Base-by-base conservation (phyloP, 2,888 invertebrate species). In the Osmoderma eremita region DNA sequence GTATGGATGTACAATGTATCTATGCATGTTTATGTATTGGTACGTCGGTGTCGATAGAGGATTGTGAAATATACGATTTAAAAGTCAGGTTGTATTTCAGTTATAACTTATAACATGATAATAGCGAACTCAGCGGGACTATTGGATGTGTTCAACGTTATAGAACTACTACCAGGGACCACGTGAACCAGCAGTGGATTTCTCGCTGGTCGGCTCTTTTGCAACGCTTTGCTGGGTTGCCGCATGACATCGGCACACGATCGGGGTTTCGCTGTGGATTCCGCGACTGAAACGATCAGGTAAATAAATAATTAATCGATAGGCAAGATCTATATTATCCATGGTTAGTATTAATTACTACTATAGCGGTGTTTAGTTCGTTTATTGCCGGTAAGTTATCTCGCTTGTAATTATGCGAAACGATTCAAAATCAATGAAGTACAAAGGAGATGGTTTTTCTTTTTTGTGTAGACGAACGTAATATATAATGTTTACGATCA, bases 81-180 rank as follows among this genome's bases (percentile, higher is more conserved):
- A 70, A 69, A 69, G 69, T 69, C 69, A 71, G 70, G 71, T 69
- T 71, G 72, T 70, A 67, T 67, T 69, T 63, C 67, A 61, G 67
- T 65, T 71, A 72, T 74, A 74, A 73, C 74, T 75, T 74, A 74
- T 73, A 75, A 74, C 74, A 74, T 74, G 73, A 75, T 75, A 75
- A 75, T 73, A 74, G 73, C 65, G 67, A 67, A 73, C 73, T 67
- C 72, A 73, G 73, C 73, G 70, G 72, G 73, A n/a, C 69, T 71
- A 65, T 72, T 64, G 69, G 71, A 67, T 69, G 68, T 71, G 70
- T n/a, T n/a, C 71, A 67, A 61, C 68, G 69, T 67, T 51, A 63
- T 41, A 39, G 63, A 58, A 58, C 58, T 58, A 58, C 58, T 58
- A 58, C 58, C 58, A 58, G 30, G 6, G 45, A 24, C 45, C 58